phyloP scores from a whole-genome alignment of 2,797 vertebrate species.

The Florisuga fusca region DNA sequence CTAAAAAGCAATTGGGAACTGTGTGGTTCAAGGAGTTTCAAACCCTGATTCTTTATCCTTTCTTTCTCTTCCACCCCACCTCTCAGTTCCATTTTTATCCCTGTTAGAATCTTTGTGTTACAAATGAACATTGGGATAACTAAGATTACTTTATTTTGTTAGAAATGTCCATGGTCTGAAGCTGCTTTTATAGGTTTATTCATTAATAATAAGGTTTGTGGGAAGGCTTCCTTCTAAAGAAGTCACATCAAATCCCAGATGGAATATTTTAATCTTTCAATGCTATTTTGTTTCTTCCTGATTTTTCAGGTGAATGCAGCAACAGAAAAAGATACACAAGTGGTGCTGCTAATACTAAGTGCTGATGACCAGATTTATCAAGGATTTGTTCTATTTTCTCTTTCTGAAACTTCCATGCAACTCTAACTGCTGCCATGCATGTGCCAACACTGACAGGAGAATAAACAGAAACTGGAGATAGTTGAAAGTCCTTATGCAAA shows the following conservation, averaged over 20 bases:
- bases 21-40: background rate
- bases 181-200: background rate
- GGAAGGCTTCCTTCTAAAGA: background rate
- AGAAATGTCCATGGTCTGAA: background rate
- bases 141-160: conserved; percentile 10
- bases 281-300: background rate
- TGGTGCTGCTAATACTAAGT: background rate
- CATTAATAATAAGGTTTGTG: background rate
- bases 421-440: accelerated
- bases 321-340: background rate
- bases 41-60: background rate
- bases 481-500: background rate
- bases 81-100: background rate
- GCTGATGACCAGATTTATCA: background rate
- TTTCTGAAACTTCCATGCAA: background rate
- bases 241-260: background rate
- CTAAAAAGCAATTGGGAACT: background rate
- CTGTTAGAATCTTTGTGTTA: background rate
- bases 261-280: background rate
- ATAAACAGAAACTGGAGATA: background rate
- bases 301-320: background rate
- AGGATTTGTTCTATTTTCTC: background rate
- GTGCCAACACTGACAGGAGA: background rate
- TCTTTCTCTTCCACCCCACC: background rate
- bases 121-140: background rate